Evolutionary conservation across 1,140 invertebrate species (phyloP).

Genomic region (Aphelenchoides fujianensis): DNA sequence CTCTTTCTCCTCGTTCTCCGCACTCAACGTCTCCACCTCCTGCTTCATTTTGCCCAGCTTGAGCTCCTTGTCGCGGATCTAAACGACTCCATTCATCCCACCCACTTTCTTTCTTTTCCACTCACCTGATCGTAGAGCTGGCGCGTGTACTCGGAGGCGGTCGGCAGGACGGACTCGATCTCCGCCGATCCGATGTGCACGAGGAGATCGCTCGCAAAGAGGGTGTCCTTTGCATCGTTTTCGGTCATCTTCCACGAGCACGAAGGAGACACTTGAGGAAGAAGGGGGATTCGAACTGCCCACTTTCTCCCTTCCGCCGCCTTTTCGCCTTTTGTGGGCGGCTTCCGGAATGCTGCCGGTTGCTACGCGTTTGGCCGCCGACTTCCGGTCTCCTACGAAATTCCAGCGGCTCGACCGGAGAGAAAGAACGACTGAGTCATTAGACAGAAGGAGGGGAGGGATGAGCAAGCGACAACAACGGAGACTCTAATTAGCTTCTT

Average conservation of each 20-base stretch:
- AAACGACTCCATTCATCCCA: background rate
- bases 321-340: no score
- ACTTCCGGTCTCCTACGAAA: no score
- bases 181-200: constrained; percentile 29
- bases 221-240: constrained; percentile 14
- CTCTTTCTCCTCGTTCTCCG: constrained; percentile 8
- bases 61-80: constrained; percentile 17
- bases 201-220: constrained; percentile 24
- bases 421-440: no score
- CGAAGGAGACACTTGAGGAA: no score
- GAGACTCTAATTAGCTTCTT: no score
- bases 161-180: constrained; percentile 25
- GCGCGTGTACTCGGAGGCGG: constrained; percentile 21
- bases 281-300: no score
- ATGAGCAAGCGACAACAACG: no score
- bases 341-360: no score
- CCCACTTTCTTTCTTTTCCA: background rate
- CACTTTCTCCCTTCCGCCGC: no score
- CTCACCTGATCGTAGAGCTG: constrained; percentile 25
- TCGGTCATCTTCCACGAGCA: background rate
- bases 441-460: no score
- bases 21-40: constrained; percentile 2
- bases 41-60: constrained; percentile 9
- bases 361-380: no score
- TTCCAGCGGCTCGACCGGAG: no score